Conservation (phyloP, 2,113 vertebrate genomes). For the Brachypteracias leptosomus region DNA sequence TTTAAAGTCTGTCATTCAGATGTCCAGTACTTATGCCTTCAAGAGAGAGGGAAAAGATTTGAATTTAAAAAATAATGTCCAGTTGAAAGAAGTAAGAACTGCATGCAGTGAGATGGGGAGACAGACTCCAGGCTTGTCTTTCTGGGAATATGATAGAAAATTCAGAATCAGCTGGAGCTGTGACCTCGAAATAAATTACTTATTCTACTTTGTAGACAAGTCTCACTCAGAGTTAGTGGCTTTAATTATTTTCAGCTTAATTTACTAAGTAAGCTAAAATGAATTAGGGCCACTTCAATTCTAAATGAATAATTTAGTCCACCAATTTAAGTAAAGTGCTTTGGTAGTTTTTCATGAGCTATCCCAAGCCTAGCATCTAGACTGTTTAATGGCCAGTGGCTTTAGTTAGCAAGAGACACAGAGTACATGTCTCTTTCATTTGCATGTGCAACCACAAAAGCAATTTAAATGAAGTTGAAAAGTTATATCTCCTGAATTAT, state of each 20-base stretch:
- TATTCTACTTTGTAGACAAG: not conserved
- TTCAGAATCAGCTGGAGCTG: not conserved
- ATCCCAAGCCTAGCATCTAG: not conserved
- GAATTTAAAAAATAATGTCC: not conserved
- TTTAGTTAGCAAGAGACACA: not conserved
- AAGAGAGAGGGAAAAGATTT: not conserved
- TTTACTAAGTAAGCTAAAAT: conserved; percentile 46
- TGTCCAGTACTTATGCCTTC: not conserved
- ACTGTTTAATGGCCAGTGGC: not conserved
- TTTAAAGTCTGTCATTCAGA: not conserved
- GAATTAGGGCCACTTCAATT: conserved; percentile 30
- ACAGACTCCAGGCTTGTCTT: not conserved
- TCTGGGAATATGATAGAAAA: not conserved
- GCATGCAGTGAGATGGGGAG: not conserved
- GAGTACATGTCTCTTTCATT: not conserved
- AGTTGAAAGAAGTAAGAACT: not conserved
- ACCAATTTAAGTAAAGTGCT: conserved; percentile 24
- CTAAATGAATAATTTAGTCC: conserved; percentile 42
- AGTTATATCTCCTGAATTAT: not conserved
- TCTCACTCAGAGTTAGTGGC: not conserved
- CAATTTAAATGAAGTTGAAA: not conserved
- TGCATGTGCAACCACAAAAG: not conserved
- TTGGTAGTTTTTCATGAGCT: conserved; percentile 35
- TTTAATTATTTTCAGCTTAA: conserved; percentile 25
- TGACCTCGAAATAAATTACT: not conserved